Base-by-base conservation (phyloP, 2,113 vertebrate species). In the Forbesichthys agassizii region DNA sequence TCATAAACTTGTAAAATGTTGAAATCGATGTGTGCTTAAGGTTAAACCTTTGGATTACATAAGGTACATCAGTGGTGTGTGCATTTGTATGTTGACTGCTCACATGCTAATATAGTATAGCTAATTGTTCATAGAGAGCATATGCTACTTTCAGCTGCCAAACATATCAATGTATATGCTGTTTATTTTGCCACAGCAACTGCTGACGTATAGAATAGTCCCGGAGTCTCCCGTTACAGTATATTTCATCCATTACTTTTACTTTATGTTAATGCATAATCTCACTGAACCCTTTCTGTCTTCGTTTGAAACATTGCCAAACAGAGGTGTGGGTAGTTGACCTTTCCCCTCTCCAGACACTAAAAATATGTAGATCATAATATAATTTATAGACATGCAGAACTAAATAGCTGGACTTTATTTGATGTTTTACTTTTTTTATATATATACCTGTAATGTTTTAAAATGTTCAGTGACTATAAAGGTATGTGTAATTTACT, bases 281-380 rank as follows among this genome's bases (percentile, higher is more conserved):
- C 18, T 33, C 13, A 42, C 48, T 61, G 64, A 58, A 67, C 71
- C 68, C 62, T 59, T 63, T 86, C 71, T 60, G 61, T 53, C 88
- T 79, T 65, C 52, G 64, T 68, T 51, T 47, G 46, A 79, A 81
- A 81, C 56, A 48, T 89, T 87, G 86, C 89, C 89, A 91, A 91
- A 90, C 77, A 68, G n/a, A 68, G n/a, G 61, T 61, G 78, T 48
- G 52, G 69, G 58, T 3, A 14, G 27, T 18, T 8, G 46, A 48
- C 12, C 48, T 49, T 74, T 78, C 61, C 62, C 11, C 11, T 61
- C 58, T 33, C 16, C 53, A 65, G 64, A 81, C 55, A 13, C 36
- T 63, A 11, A 79, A 53, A 68, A 61, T 71, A 69, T 75, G 16
- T 53, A 73, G 18, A 75, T 53, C 57, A n/a, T 36, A 61, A 36